A percentile compares a stretch with the other conserved stretches of the same genome.
Evolutionary conservation across 2,888 invertebrate genomes (phyloP).

Genomic region (Tenthredo notha): DNA sequence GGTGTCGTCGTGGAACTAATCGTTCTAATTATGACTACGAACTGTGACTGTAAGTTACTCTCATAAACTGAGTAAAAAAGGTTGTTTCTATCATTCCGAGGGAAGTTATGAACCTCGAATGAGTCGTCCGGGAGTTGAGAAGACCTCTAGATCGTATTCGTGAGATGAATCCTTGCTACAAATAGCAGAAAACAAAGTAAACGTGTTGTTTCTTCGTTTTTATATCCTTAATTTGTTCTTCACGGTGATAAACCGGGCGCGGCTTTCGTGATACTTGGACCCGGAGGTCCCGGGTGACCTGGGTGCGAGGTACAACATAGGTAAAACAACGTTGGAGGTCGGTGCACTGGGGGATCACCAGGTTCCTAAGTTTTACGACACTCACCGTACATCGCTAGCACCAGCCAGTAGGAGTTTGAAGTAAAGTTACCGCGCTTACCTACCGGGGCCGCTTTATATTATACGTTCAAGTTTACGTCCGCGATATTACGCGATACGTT

Average conservation of each 20-base stretch:
- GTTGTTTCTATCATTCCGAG: not conserved
- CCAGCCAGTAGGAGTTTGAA: not conserved
- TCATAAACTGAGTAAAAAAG: not conserved
- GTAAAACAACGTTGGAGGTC: conserved; percentile 13
- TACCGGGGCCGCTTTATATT: conserved; percentile 6
- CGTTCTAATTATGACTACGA: not conserved
- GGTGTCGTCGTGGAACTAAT: not conserved
- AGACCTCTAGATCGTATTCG: not conserved
- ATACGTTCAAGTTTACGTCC: conserved; percentile 36
- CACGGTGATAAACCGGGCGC: not conserved
- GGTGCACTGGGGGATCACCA: conserved; percentile 33
- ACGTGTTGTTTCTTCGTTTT: not conserved
- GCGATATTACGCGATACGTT: conserved; percentile 44
- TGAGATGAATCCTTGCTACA: not conserved
- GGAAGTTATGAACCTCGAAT: not conserved
- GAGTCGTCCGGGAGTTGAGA: not conserved
- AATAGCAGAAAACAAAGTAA: not conserved
- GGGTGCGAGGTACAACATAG: not conserved
- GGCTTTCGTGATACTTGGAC: not conserved
- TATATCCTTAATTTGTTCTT: not conserved
- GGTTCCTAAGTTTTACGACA: conserved; percentile 26
- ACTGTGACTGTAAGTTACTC: not conserved
- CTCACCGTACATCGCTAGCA: not conserved
- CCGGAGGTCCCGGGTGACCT: not conserved
- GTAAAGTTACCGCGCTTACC: conserved; percentile 9